Evolutionary conservation across 1,140 invertebrate genomes (phyloP).

Genomic region (Leptinotarsa defecta): DNA sequence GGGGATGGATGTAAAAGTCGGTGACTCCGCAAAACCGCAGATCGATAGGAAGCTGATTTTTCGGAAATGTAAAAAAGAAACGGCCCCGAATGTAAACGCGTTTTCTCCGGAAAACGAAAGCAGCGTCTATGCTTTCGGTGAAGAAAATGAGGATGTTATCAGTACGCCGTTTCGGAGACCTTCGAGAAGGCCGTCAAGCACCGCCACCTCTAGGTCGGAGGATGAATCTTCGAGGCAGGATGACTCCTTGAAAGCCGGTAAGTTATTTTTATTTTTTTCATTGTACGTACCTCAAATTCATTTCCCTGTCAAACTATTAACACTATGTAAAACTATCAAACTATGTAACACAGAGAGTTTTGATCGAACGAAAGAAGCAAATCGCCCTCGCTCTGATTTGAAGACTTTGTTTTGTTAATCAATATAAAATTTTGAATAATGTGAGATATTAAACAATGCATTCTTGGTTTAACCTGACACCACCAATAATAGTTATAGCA

Average conservation of each 20-base stretch:
- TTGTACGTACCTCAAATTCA: no score
- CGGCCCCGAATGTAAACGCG: conserved; percentile 61
- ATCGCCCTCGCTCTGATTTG: no score
- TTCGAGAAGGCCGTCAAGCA: conserved; percentile 56
- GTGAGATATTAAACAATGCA: no score
- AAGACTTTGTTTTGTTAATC: no score
- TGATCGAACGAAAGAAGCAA: no score
- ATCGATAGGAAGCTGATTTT: conserved; percentile 61
- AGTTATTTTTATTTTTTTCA: conserved; percentile 10
- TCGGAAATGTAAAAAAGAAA: conserved; percentile 59
- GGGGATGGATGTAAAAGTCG: neutral
- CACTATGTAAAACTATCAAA: no score
- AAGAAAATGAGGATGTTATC: conserved; percentile 60
- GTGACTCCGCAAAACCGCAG: conserved; percentile 25
- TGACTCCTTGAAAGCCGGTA: conserved; percentile 42
- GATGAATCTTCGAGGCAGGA: conserved; percentile 55
- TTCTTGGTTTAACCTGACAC: no score
- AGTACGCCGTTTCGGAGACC: conserved; percentile 66
- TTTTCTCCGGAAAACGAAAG: conserved; percentile 73
- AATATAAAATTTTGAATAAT: no score
- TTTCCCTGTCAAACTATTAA: no score
- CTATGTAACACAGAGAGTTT: no score
- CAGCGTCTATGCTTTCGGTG: conserved; percentile 74
- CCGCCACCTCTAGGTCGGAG: conserved; percentile 54
- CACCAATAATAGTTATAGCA: no score